Evolutionary conservation across 2,888 invertebrate genomes (phyloP).

Genomic region (Ephialtes manifestator): DNA sequence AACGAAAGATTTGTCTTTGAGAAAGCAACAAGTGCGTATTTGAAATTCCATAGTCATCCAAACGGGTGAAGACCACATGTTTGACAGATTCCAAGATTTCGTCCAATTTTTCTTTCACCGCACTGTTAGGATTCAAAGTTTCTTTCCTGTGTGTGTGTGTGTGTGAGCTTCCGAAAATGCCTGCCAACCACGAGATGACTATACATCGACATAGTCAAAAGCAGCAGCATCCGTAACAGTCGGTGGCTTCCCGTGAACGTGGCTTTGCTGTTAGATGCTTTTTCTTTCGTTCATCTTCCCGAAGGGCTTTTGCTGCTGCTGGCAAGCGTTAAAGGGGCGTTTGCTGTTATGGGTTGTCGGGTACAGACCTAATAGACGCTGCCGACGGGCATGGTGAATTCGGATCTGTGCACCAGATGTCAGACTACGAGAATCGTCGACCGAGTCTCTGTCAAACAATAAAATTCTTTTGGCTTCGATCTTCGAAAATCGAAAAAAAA

Average conservation of each 20-base stretch:
- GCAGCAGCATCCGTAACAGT: background rate
- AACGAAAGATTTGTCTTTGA: no score
- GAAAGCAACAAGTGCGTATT: background rate
- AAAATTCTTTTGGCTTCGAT: constrained; percentile 1
- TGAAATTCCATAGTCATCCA: background rate
- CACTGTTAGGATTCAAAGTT: background rate
- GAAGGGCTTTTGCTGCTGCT: background rate
- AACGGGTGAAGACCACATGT: constrained; percentile 43
- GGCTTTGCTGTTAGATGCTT: background rate
- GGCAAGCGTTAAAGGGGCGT: constrained; percentile 21
- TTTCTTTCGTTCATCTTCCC: constrained; percentile 1
- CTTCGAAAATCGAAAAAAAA: no score
- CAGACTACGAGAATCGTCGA: constrained; percentile 51
- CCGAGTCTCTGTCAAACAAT: constrained; percentile 18
- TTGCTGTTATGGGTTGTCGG: constrained; percentile 24
- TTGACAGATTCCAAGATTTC: constrained; percentile 51
- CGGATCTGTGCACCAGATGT: constrained; percentile 81
- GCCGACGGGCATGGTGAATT: constrained; percentile 43
- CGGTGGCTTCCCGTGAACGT: background rate
- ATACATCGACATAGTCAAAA: background rate
- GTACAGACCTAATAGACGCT: constrained; percentile 11
- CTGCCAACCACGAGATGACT: background rate
- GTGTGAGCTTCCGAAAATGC: background rate
- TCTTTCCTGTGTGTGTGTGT: background rate
- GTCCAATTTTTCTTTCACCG: constrained; percentile 56